These are phyloP conservation scores for Acanthococcus lagerstroemiae DNA, from an alignment of 2,888 invertebrate species.

Conservation along the genomic window DNA sequence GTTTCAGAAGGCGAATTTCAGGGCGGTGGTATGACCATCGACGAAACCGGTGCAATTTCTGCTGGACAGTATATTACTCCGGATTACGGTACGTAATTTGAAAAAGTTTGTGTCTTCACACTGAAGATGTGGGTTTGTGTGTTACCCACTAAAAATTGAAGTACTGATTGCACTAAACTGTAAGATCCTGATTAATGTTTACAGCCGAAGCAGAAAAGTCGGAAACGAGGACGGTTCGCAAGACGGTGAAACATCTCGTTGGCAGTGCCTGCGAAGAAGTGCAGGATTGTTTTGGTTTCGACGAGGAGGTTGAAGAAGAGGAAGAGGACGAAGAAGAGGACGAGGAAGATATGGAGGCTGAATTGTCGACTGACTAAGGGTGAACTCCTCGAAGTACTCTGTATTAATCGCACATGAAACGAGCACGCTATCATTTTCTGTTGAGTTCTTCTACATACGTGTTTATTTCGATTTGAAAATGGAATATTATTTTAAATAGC, in stretches of 20 bases:
- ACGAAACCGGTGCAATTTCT: neutral
- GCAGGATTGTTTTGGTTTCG: conserved; percentile 74
- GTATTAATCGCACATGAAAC: no score
- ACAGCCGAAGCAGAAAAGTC: neutral
- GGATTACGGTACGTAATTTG: conserved; percentile 14
- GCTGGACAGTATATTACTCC: conserved; percentile 15
- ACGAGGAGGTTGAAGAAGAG: conserved; percentile 45
- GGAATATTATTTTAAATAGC: no score
- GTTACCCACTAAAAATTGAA: neutral
- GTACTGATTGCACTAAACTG: neutral
- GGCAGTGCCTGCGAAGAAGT: conserved; percentile 48
- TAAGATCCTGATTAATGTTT: neutral
- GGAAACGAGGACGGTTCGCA: neutral
- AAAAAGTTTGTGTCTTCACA: neutral
- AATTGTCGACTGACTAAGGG: no score
- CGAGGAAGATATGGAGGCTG: no score
- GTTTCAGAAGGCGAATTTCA: conserved; percentile 43
- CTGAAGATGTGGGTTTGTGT: neutral
- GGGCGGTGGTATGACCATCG: neutral
- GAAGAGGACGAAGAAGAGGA: conserved; percentile 5
- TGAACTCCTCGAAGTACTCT: no score
- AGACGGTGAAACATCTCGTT: neutral
- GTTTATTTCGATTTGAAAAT: no score
- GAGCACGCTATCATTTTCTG: no score
- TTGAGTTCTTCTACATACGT: no score